These are phyloP conservation scores for Tetramorium parvispinum DNA, from an alignment of 1,140 invertebrate genomes.

Conservation along the genomic window DNA sequence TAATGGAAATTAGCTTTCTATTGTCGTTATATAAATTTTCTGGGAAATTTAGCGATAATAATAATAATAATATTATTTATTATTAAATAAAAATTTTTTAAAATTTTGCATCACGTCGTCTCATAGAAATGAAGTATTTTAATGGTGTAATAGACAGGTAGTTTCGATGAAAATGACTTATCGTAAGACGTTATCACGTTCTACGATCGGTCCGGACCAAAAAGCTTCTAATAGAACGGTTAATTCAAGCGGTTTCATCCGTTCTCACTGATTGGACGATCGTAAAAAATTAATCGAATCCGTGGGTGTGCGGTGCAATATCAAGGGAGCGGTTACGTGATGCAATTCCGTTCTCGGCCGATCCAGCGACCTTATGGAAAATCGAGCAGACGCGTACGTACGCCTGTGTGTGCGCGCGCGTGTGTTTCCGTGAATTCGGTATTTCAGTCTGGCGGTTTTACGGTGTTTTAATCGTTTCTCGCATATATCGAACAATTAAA, in stretches of 20 bases:
- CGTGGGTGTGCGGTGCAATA: conserved; percentile 53
- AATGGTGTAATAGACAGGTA: neutral
- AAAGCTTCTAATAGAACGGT: conserved; percentile 60
- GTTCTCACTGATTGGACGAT: conserved; percentile 46
- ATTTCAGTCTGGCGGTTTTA: conserved; percentile 45
- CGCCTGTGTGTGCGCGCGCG: neutral
- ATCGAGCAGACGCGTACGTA: conserved; percentile 31
- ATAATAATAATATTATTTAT: neutral
- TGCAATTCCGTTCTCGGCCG: conserved; percentile 52
- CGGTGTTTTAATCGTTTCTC: conserved; percentile 49
- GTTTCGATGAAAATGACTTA: neutral
- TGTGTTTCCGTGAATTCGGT: conserved; percentile 3
- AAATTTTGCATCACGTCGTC: neutral
- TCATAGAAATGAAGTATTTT: neutral
- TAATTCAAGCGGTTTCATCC: conserved; percentile 56
- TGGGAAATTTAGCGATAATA: neutral
- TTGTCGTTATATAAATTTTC: neutral
- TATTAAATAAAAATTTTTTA: neutral
- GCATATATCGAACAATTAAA: conserved; percentile 48
- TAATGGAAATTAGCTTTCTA: neutral
- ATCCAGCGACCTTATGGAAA: conserved; percentile 56
- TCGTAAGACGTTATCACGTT: conserved; percentile 39
- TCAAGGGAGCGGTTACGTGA: conserved; percentile 60
- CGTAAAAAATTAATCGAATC: conserved; percentile 62
- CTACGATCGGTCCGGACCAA: neutral